Evolutionary conservation across 2,113 vertebrate genomes (phyloP).

Genomic region (Marmota flaviventris): DNA sequence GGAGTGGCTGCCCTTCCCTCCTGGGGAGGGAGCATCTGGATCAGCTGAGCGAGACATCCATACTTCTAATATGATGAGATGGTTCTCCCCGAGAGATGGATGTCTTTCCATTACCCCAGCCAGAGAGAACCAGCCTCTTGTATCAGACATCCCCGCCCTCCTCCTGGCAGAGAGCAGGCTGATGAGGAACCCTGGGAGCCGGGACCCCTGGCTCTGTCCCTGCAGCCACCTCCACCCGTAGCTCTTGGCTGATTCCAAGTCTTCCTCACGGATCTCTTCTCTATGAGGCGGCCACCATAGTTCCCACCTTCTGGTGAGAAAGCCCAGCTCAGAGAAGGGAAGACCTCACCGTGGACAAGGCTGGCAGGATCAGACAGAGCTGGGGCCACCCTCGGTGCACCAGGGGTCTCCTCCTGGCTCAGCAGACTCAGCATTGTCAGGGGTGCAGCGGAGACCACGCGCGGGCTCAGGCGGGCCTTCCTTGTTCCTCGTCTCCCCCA

Average conservation of each 20-base stretch:
- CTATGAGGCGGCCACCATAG: accelerated
- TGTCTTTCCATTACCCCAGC: background rate
- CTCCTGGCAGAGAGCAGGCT: accelerated
- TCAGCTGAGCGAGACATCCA: slow-evolving; percentile 93
- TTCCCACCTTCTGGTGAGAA: background rate
- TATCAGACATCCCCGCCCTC: accelerated
- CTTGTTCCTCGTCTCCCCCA: background rate
- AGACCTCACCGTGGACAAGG: accelerated
- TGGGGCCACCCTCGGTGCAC: accelerated
- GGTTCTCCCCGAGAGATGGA: background rate
- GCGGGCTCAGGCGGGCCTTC: background rate
- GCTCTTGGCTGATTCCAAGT: no score
- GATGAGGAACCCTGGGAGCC: background rate
- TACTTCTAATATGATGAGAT: slow-evolving; percentile 41
- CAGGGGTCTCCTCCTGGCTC: accelerated
- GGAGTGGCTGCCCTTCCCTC: background rate
- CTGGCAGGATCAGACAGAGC: background rate
- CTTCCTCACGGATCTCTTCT: background rate
- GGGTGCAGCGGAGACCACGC: accelerated
- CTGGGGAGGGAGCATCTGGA: no score
- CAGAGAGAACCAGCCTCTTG: background rate
- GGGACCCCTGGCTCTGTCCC: background rate
- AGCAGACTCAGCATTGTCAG: background rate
- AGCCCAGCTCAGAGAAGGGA: background rate
- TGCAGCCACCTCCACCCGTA: accelerated